These are phyloP conservation scores for Aricia agestis DNA, from an alignment of 1,140 invertebrate species.

Conservation along the genomic window DNA sequence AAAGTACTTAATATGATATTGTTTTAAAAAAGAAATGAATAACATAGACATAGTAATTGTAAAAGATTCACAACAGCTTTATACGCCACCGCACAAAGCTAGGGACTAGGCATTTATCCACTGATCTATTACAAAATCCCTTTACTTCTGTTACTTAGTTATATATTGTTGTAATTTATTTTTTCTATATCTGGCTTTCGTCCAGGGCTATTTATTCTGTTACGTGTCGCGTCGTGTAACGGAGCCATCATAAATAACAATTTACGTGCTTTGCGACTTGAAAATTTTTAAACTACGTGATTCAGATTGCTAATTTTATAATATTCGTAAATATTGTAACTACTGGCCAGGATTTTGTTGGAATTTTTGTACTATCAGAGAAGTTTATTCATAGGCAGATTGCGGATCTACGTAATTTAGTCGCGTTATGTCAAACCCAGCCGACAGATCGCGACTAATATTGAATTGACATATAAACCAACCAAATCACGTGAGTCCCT, in stretches of 20 bases:
- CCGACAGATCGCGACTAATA: no score
- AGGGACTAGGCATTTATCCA: no score
- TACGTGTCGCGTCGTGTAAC: neutral
- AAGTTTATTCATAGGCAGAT: no score
- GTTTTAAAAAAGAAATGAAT: no score
- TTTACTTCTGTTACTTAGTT: neutral
- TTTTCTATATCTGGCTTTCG: constrained; percentile 5
- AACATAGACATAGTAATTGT: no score
- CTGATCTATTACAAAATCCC: neutral
- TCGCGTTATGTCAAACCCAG: no score
- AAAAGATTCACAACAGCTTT: neutral
- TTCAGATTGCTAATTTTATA: neutral
- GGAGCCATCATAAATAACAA: neutral
- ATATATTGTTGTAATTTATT: constrained; percentile 8
- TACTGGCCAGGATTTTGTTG: no score
- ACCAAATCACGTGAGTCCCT: no score
- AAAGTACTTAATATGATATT: no score
- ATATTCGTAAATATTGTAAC: constrained; percentile 5
- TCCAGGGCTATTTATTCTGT: neutral
- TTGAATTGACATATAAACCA: no score
- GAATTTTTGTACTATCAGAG: no score
- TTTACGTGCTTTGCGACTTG: neutral
- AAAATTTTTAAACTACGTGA: constrained; percentile 9
- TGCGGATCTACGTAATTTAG: no score
- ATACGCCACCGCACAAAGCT: neutral